A percentile compares a stretch with the other conserved stretches of the same genome.
Evolutionary conservation across 2,888 invertebrate species (phyloP).

Genomic region (Idaea aversata): DNA sequence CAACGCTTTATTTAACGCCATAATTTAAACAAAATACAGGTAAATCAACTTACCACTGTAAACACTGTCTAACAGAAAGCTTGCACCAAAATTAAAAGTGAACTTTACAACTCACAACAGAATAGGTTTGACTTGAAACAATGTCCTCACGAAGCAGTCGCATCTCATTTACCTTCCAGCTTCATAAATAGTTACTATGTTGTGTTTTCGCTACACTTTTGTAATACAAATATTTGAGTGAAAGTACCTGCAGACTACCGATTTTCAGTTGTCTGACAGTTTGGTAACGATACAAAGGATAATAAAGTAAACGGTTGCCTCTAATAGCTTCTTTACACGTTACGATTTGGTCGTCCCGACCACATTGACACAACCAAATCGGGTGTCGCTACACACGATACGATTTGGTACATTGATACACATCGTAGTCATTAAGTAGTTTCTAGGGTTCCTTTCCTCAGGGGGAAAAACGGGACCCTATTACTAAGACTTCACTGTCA

Average conservation of each 20-base stretch:
- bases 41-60: conserved; percentile 11
- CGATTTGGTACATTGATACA: too few relatives aligned
- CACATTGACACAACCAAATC: too few relatives aligned
- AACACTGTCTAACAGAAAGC: conserved; percentile 15
- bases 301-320: too few relatives aligned
- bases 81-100: conserved; percentile 65
- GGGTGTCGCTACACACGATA: too few relatives aligned
- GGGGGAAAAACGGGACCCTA: too few relatives aligned
- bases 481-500: too few relatives aligned
- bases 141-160: conserved; percentile 50
- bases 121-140: conserved; percentile 60
- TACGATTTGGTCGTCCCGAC: too few relatives aligned
- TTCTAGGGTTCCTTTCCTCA: too few relatives aligned
- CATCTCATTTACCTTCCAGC: conserved; percentile 59
- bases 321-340: too few relatives aligned
- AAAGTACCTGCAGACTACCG: neutral
- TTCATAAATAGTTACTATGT: conserved; percentile 11
- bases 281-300: too few relatives aligned
- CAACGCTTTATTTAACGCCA: too few relatives aligned
- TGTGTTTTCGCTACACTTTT: conserved; percentile 21
- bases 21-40: neutral
- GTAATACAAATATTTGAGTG: conserved; percentile 27
- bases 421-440: too few relatives aligned
- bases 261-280: neutral
- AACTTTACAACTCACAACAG: conserved; percentile 54